Percentiles rank a stretch among this genome's conserved stretches.
phyloP scores from a whole-genome alignment of 2,113 vertebrate species.

The Cygnus atratus region DNA sequence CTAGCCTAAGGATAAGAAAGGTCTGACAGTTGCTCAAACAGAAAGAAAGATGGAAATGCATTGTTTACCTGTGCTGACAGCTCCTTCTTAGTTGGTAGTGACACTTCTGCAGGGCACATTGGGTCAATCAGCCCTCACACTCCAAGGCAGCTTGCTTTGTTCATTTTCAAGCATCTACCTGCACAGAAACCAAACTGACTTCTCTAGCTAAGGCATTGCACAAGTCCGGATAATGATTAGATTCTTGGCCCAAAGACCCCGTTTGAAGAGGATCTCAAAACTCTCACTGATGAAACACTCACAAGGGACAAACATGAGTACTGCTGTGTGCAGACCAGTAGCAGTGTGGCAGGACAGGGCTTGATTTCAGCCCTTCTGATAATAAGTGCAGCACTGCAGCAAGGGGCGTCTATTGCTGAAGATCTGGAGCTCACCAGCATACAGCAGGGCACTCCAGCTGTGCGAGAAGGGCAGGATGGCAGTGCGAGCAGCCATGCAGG shows the following conservation, averaged over 20 bases:
- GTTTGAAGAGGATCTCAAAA: background rate
- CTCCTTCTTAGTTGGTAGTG: background rate
- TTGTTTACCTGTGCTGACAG: background rate
- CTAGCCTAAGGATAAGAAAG: background rate
- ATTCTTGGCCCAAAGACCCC: accelerated
- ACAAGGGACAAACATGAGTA: accelerated
- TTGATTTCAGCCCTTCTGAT: background rate
- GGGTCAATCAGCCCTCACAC: background rate
- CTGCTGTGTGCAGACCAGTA: background rate
- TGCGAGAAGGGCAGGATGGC: background rate
- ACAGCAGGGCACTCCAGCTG: background rate
- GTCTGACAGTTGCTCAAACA: background rate
- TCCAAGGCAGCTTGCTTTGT: background rate
- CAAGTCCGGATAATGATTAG: accelerated
- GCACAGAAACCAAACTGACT: background rate
- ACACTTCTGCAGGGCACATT: background rate
- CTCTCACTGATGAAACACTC: background rate
- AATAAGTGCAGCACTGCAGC: background rate
- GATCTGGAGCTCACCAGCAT: background rate
- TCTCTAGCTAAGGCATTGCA: background rate
- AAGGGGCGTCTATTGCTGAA: background rate
- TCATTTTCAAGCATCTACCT: background rate
- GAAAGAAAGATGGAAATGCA: background rate
- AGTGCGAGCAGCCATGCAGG: accelerated
- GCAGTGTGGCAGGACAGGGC: background rate